Percentiles rank a stretch among this genome's conserved stretches.
Conservation (phyloP, 2,888 invertebrate species). For the Hypomecis punctinalis region DNA sequence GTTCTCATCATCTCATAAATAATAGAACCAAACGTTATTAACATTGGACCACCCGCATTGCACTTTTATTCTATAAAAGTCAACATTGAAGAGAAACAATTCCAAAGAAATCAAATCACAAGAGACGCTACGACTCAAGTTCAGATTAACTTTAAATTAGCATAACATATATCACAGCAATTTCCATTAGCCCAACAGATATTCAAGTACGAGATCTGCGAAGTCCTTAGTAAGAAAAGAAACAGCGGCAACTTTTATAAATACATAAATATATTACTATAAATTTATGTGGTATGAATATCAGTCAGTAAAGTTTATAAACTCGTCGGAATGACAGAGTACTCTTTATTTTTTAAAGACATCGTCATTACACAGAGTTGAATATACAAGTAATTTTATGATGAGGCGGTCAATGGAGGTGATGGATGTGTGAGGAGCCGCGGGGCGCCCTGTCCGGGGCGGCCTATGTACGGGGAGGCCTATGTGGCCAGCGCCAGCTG, state of each 20-base stretch:
- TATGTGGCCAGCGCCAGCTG: constrained; percentile 88
- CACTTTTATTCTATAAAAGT: constrained; percentile 55
- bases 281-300: constrained; percentile 56
- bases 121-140: constrained; percentile 63
- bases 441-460: constrained; percentile 28
- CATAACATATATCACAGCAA: constrained; percentile 84
- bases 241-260: constrained; percentile 47
- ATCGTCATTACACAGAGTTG: constrained; percentile 34
- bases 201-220: constrained; percentile 49
- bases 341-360: constrained; percentile 44
- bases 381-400: constrained; percentile 48
- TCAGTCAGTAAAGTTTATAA: constrained; percentile 54
- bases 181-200: constrained; percentile 74
- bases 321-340: constrained; percentile 47
- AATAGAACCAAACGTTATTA: constrained; percentile 12
- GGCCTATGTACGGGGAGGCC: constrained; percentile 59
- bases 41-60: constrained; percentile 69
- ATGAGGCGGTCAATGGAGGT: constrained; percentile 50
- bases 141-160: constrained; percentile 67
- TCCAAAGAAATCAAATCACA: constrained; percentile 64
- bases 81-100: constrained; percentile 59
- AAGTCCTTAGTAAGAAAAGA: constrained; percentile 43
- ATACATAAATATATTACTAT: constrained; percentile 53
- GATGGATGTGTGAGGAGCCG: constrained; percentile 48
- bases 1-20: too few relatives aligned